phyloP scores from a whole-genome alignment of 1,140 invertebrate genomes.

The Heterodera schachtii region DNA sequence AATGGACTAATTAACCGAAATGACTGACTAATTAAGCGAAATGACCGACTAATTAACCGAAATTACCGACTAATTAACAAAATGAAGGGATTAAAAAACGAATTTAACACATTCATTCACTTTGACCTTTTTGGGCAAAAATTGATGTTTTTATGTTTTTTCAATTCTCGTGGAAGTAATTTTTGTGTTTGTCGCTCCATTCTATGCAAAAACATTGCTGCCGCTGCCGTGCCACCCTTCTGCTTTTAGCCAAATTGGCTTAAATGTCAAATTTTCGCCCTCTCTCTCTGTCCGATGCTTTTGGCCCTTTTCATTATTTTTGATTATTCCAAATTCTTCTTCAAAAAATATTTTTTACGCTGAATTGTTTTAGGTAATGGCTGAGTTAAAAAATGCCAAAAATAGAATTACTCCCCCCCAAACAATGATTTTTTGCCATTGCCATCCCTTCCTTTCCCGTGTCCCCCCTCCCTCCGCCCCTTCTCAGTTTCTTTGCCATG shows the following conservation, averaged over 20 bases:
- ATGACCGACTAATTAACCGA: no score
- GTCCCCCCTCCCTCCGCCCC: neutral
- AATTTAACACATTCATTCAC: no score
- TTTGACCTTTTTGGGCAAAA: neutral
- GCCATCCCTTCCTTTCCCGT: neutral
- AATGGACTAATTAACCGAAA: no score
- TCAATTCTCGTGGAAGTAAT: neutral
- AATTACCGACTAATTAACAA: no score
- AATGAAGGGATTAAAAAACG: no score
- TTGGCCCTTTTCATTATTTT: neutral
- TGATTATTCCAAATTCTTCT: no score
- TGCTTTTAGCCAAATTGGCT: neutral
- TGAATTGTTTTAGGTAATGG: neutral
- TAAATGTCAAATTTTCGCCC: neutral
- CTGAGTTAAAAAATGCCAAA: neutral
- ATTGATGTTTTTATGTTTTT: no score
- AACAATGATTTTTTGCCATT: slow-evolving; percentile 4
- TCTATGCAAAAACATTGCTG: neutral
- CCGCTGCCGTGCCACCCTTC: neutral
- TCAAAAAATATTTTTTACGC: no score
- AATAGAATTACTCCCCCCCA: neutral
- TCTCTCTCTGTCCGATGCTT: neutral
- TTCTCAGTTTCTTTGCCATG: no score
- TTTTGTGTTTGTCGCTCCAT: neutral
- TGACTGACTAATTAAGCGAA: no score